Base-by-base conservation (phyloP, 2,797 vertebrate species). In the Ptychobarbus kaznakovi region DNA sequence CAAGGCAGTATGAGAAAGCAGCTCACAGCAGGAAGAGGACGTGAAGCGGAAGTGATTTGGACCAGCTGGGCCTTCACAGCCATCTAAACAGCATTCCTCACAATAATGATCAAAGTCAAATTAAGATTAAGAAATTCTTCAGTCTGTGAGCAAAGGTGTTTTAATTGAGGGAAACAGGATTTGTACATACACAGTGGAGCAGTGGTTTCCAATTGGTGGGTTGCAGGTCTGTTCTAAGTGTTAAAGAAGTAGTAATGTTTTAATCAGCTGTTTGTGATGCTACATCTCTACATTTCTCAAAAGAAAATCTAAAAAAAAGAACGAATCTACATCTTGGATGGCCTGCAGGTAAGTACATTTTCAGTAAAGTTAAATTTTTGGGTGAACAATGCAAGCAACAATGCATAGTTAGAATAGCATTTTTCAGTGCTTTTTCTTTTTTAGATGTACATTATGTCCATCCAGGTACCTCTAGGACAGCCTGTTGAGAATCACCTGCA, bases 41-140 rank as follows among this genome's bases (percentile, higher is more conserved):
- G 25, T 81, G 40, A 89, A 63, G 28, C 49, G 38, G 42, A 86
- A 63, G 84, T 49, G 69, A 69, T 32, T 28, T 94, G 92, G 85
- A 96, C 96, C 95, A 96, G 93, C 90, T 96, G 95, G 90, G 95
- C 96, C 89, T 95, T 95, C 38, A 95, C 95, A 68, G 94, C 93
- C 3, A 91, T 95, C 92, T 94, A 38, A 70, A 22, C 12, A 35
- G 18, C 68, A 74, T 65, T 32, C n/a, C 18, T 73, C 44, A 74
- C 22, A 80, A 65, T 58, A 11, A 65, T 66, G 42, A 61, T 65
- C 76, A 66, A 81, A 74, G 56, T 22, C 10, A 51, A 6, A 51
- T 13, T 5, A 53, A 65, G 4, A n/a, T 20, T 42, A 53, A 16
- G 28, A 76, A n/a, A 2, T 68, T 22, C 9, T 20, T 25, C 15